A percentile compares a stretch with the other conserved stretches of the same genome.
Evolutionary conservation across 2,113 vertebrate genomes (phyloP).

Genomic region (Rostratula benghalensis): DNA sequence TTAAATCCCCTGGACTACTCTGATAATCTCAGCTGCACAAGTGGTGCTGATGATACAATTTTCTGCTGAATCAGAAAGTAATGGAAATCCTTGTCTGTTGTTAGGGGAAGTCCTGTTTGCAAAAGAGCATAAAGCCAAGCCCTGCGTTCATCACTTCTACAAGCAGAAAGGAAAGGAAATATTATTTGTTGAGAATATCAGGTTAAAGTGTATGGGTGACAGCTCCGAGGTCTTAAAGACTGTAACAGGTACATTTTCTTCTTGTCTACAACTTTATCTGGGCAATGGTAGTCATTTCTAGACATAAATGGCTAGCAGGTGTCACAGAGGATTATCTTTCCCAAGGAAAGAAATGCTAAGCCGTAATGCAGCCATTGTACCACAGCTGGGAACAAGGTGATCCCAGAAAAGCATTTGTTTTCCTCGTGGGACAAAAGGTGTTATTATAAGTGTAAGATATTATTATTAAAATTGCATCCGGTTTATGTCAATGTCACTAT

Average conservation of each 20-base stretch:
- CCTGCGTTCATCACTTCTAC: not conserved
- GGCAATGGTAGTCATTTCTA: not conserved
- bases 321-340: not conserved
- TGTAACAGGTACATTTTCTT: not conserved
- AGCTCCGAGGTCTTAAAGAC: not conserved
- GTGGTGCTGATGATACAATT: slow-evolving; percentile 19
- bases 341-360: not conserved
- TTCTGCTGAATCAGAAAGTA: slow-evolving; percentile 37
- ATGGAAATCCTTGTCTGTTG: slow-evolving; percentile 26
- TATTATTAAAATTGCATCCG: not conserved
- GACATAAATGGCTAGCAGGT: not conserved
- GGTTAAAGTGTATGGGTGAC: not conserved
- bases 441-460: not conserved
- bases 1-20: not conserved
- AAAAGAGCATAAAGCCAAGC: not conserved
- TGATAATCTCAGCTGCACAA: slow-evolving; percentile 13
- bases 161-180: not conserved
- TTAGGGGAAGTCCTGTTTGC: slow-evolving; percentile 6
- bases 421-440: not conserved
- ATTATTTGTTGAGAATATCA: not conserved
- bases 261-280: not conserved
- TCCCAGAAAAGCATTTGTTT: not conserved
- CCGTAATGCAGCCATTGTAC: not conserved
- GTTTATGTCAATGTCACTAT: not conserved
- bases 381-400: not conserved